Evolutionary conservation across 1,140 invertebrate genomes (phyloP).

Genomic region (Calliopsis andreniformis): DNA sequence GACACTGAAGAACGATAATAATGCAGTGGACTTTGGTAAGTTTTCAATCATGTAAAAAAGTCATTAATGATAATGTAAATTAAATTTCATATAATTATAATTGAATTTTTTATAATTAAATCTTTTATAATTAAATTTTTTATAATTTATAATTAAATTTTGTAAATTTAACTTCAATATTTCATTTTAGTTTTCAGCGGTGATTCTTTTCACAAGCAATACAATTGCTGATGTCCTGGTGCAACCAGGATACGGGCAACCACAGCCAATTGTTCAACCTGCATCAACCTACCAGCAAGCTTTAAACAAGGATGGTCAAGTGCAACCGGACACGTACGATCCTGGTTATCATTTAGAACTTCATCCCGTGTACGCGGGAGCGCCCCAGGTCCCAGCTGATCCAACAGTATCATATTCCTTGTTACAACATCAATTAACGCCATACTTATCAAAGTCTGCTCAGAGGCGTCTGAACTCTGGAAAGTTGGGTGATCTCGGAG

Average conservation of each 20-base stretch:
- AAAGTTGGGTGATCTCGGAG: not conserved
- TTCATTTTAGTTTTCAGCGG: conserved; percentile 26
- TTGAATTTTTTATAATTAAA: too few species aligned
- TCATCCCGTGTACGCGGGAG: conserved; percentile 7
- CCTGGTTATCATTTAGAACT: conserved; percentile 18
- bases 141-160: too few species aligned
- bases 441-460: not conserved
- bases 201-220: not conserved
- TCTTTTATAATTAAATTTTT: too few species aligned
- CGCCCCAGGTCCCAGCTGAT: not conserved
- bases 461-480: not conserved
- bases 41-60: not conserved
- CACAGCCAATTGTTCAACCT: not conserved
- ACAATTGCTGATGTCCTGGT: conserved; percentile 29
- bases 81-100: too few species aligned
- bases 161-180: not conserved
- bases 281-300: too few species aligned
- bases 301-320: too few species aligned
- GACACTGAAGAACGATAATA: conserved; percentile 1
- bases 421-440: not conserved
- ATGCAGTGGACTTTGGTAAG: conserved; percentile 25
- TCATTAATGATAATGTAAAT: not conserved
- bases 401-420: not conserved
- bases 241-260: conserved; percentile 37
- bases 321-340: not conserved